A percentile compares a stretch with the other conserved stretches of the same genome.
phyloP scores from a whole-genome alignment of 2,113 vertebrate species.

The Aepyceros melampus region DNA sequence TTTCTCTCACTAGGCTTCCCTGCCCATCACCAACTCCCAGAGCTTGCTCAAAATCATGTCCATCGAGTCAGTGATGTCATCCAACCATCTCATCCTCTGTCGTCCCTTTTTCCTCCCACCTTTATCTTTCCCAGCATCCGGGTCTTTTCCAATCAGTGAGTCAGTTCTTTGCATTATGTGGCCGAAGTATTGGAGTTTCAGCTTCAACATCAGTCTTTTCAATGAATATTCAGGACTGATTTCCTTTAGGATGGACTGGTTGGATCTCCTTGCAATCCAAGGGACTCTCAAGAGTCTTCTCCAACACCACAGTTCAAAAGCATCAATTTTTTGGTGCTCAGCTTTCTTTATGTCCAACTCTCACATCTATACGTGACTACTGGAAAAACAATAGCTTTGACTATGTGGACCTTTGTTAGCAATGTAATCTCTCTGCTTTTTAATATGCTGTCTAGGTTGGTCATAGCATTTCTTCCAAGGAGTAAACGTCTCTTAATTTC shows the following conservation, averaged over 20 bases:
- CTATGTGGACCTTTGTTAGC: not conserved
- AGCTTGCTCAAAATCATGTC: not conserved
- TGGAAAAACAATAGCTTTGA: not conserved
- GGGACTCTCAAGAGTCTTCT: not conserved
- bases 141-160: not conserved
- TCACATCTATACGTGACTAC: not conserved
- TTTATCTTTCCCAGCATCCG: not conserved
- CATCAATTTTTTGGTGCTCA: not conserved
- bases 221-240: not conserved
- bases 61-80: not conserved
- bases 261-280: not conserved
- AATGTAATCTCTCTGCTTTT: not conserved
- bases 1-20: not conserved
- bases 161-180: not conserved
- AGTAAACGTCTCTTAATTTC: not conserved
- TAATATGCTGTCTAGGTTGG: not conserved
- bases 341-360: not conserved
- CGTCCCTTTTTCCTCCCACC: not conserved
- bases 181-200: not conserved
- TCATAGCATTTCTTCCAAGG: not conserved
- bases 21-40: not conserved
- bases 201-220: not conserved
- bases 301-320: not conserved
- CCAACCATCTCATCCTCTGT: not conserved
- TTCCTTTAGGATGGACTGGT: not conserved